Percentiles rank a stretch among this genome's conserved stretches.
These are phyloP conservation scores for Hestina assimilis DNA, from an alignment of 1,140 invertebrate genomes.

Conservation along the genomic window DNA sequence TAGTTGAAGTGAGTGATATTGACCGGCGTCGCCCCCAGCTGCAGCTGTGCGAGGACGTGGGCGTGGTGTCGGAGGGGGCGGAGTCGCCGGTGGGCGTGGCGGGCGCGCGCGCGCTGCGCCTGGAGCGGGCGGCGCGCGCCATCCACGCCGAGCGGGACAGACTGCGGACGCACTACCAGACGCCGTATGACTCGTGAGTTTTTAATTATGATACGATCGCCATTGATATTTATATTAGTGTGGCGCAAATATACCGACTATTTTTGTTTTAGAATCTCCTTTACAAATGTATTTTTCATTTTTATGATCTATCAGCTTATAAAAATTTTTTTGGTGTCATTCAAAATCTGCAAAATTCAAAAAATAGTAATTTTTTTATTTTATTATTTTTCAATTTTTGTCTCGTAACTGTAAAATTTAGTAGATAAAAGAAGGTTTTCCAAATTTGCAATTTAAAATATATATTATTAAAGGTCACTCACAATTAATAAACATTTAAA, in stretches of 20 bases:
- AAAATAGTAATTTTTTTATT: too few relatives aligned
- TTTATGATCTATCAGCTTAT: too few relatives aligned
- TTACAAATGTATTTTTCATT: too few relatives aligned
- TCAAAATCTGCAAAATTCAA: too few relatives aligned
- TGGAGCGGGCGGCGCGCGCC: slow-evolving; percentile 91
- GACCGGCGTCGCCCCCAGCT: slow-evolving; percentile 44
- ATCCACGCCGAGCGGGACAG: slow-evolving; percentile 94
- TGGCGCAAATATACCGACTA: too few relatives aligned
- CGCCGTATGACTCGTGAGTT: slow-evolving; percentile 62
- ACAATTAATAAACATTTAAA: too few relatives aligned
- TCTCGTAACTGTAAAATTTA: neutral
- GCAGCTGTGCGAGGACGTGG: slow-evolving; percentile 56
- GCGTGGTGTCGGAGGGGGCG: slow-evolving; percentile 79
- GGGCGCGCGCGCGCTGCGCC: slow-evolving; percentile 90
- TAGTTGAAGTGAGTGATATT: neutral
- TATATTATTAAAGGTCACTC: too few relatives aligned
- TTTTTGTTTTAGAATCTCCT: too few relatives aligned
- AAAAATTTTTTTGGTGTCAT: too few relatives aligned
- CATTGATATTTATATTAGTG: too few relatives aligned
- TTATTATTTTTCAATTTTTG: neutral
- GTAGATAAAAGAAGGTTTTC: too few relatives aligned
- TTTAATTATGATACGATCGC: neutral
- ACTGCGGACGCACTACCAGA: slow-evolving; percentile 82
- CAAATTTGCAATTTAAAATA: too few relatives aligned
- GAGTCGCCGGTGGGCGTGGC: slow-evolving; percentile 91